A percentile compares a stretch with the other conserved stretches of the same genome.
Conservation (phyloP, 2,888 invertebrate genomes). For the Seira ritae region DNA sequence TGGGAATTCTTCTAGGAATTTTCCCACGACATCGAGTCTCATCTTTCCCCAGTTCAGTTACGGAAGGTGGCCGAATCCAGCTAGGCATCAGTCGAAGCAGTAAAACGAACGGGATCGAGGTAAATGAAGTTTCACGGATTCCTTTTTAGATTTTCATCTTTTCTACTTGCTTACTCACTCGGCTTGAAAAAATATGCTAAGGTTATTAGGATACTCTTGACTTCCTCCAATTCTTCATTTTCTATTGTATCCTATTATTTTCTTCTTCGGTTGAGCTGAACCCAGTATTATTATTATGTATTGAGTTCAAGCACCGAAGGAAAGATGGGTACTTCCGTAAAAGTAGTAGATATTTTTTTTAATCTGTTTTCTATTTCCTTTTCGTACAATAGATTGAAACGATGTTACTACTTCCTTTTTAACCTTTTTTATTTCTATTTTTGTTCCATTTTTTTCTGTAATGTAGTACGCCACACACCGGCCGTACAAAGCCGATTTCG, state of each 20-base stretch:
- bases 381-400: not conserved
- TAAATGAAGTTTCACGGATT: no score
- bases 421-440: slow-evolving; percentile 30
- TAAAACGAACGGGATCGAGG: slow-evolving; percentile 30
- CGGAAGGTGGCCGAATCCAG: slow-evolving; percentile 7
- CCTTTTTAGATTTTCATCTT: no score
- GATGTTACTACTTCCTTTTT: not conserved
- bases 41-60: no score
- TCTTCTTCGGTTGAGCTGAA: slow-evolving; percentile 25
- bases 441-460: slow-evolving; percentile 24
- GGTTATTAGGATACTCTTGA: no score
- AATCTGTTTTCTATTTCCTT: not conserved
- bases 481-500: slow-evolving; percentile 53
- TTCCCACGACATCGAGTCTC: not conserved
- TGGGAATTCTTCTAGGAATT: slow-evolving; percentile 30
- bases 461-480: slow-evolving; percentile 48
- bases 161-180: no score
- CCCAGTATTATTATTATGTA: no score
- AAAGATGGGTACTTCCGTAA: no score
- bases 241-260: not conserved
- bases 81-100: slow-evolving; percentile 28
- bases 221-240: no score
- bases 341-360: no score
- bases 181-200: no score
- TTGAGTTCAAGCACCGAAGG: slow-evolving; percentile 41